These are phyloP conservation scores for Dioctria rufipes DNA, from an alignment of 2,888 invertebrate species.

Conservation along the genomic window DNA sequence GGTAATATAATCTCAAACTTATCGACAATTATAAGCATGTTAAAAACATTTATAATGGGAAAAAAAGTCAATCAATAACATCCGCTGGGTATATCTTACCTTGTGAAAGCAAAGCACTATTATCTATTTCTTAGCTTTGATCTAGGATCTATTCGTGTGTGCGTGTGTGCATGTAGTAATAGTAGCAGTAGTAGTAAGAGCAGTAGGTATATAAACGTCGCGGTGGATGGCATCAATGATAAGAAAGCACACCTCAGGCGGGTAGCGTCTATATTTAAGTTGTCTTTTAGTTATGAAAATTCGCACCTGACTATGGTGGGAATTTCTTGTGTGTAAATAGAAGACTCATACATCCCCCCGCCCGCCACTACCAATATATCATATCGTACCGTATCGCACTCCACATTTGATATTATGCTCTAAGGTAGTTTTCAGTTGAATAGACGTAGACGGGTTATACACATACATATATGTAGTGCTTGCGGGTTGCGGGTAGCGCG, in stretches of 20 bases:
- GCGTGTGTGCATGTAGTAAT: too few species aligned
- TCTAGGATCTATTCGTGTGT: too few species aligned
- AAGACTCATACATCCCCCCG: background rate
- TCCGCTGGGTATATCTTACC: background rate
- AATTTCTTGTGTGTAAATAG: background rate
- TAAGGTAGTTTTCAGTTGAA: background rate
- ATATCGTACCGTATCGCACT: background rate
- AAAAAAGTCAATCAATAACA: slow-evolving; percentile 19
- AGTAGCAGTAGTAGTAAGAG: too few species aligned
- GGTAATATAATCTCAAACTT: slow-evolving; percentile 22
- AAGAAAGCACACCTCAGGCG: background rate
- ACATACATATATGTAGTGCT: too few species aligned
- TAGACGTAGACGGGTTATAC: background rate
- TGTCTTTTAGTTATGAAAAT: slow-evolving; percentile 43
- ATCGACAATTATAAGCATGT: slow-evolving; percentile 28
- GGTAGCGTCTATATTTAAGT: background rate
- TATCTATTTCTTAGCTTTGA: too few species aligned
- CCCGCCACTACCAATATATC: too few species aligned
- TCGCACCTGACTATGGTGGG: slow-evolving; percentile 23
- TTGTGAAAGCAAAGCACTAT: too few species aligned
- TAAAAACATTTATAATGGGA: slow-evolving; percentile 32
- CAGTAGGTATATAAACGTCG: background rate
- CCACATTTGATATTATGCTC: slow-evolving; percentile 18
- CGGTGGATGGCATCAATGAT: background rate
- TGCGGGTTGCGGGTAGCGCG: background rate